A percentile compares a stretch with the other conserved stretches of the same genome.
phyloP scores from a whole-genome alignment of 1,140 invertebrate genomes.

The Drosophila persimilis region DNA sequence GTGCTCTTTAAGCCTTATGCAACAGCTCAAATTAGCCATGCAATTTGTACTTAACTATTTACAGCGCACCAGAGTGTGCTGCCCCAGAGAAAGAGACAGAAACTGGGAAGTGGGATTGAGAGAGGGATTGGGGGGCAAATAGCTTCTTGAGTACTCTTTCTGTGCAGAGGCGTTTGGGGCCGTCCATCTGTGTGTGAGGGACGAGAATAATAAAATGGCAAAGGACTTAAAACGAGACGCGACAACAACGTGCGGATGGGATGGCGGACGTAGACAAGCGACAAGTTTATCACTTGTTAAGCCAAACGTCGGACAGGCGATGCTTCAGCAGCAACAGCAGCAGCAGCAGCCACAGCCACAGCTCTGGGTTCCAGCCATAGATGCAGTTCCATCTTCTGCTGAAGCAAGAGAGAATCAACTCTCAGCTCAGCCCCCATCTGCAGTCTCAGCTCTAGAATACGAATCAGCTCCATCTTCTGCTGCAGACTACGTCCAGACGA shows the following conservation, averaged over 20 bases:
- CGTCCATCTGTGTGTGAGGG: slow-evolving; percentile 9
- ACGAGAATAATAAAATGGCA: slow-evolving; percentile 61
- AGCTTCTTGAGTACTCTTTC: slow-evolving; percentile 30
- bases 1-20: slow-evolving; percentile 52
- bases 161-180: slow-evolving; percentile 48
- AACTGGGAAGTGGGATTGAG: neutral
- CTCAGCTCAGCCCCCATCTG: neutral
- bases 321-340: slow-evolving; percentile 12
- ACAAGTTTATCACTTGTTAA: slow-evolving; percentile 75
- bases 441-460: slow-evolving; percentile 3
- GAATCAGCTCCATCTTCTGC: slow-evolving; percentile 20
- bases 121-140: slow-evolving; percentile 13
- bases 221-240: slow-evolving; percentile 62
- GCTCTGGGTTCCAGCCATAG: neutral
- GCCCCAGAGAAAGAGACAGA: neutral
- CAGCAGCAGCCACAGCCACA: neutral
- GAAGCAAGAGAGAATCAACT: slow-evolving; percentile 2
- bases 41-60: slow-evolving; percentile 78
- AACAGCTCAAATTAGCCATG: slow-evolving; percentile 78
- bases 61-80: slow-evolving; percentile 36
- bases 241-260: neutral
- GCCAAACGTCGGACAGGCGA: slow-evolving; percentile 53
- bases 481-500: neutral
- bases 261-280: slow-evolving; percentile 61
- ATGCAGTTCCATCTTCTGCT: slow-evolving; percentile 16